Base-by-base conservation (phyloP, 2,113 vertebrate genomes). In the Lonchura striata region DNA sequence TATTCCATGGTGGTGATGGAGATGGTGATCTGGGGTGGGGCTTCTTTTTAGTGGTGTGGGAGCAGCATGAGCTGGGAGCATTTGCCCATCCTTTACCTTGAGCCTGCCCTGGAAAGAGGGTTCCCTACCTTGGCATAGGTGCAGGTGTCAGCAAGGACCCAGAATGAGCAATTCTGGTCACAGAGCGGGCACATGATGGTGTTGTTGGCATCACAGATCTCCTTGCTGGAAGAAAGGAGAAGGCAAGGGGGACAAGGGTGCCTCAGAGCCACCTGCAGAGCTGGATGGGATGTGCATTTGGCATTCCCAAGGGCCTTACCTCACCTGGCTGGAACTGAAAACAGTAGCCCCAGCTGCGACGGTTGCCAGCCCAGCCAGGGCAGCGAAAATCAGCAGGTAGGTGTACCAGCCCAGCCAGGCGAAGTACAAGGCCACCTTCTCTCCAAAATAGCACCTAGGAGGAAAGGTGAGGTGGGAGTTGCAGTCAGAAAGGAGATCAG, bases 401-500 rank as follows among this genome's bases (percentile, higher is more conserved):
- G 99, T 99, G 94, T 99, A 99, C 99, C 98, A 99, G 81, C 98
- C 98, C 28, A 99, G 97, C 99, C 99, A 99, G 75, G 98, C 97
- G 8, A 99, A 99, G 95, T 99, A 99, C 81, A 99, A 96, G 1
- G 99, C 99, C 93, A 98, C 98, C 95, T 99, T 99, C 97, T 99
- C 99, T 2, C 99, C 99, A 15, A 99, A 99, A 90, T 99, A 99
- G 22, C 33, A 11, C 96, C 99, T 99, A 61, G 91, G 53, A 65
- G 68, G 49, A 54, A 91, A 71, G 46, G 30, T 2, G 37, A 80
- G 39, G 15, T 12, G 22, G 5, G 21, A 19, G 9, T 22, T 35
- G 54, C 1, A 10, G 78, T 11, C 33, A 6, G 27, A 20, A 35
- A 46, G 7, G 57, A 22, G 56, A 5, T n/a, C 12, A 1, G 9